Conservation (phyloP, 2,888 invertebrate species). For the Nomada ferruginata region DNA sequence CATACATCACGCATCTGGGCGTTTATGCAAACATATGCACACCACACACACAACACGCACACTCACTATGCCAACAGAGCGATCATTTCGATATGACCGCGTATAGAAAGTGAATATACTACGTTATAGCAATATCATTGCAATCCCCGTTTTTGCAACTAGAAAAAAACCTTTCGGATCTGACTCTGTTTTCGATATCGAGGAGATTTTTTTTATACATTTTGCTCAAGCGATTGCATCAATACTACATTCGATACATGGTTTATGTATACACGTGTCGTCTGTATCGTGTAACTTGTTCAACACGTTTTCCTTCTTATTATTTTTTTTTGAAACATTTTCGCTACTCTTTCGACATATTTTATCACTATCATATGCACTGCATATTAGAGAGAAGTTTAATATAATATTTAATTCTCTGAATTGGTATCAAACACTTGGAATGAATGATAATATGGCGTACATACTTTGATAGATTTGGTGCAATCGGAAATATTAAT, state of each 20-base stretch:
- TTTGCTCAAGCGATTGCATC: too few species aligned
- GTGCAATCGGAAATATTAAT: too few species aligned
- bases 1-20: not conserved
- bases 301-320: too few species aligned
- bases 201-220: not conserved
- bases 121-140: conserved; percentile 54
- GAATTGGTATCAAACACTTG: not conserved
- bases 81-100: conserved; percentile 5
- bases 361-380: conserved; percentile 3
- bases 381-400: not conserved
- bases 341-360: not conserved
- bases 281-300: too few species aligned
- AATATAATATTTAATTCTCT: not conserved
- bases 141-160: conserved; percentile 55
- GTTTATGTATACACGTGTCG: too few species aligned
- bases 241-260: too few species aligned
- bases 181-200: not conserved
- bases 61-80: not conserved
- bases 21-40: not conserved
- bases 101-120: conserved; percentile 46
- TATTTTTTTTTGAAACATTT: too few species aligned
- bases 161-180: conserved; percentile 20
- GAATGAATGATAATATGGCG: too few species aligned
- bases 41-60: not conserved
- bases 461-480: too few species aligned